phyloP scores from a whole-genome alignment of 2,888 invertebrate genomes.

The Scrobipalpa atriplicella region DNA sequence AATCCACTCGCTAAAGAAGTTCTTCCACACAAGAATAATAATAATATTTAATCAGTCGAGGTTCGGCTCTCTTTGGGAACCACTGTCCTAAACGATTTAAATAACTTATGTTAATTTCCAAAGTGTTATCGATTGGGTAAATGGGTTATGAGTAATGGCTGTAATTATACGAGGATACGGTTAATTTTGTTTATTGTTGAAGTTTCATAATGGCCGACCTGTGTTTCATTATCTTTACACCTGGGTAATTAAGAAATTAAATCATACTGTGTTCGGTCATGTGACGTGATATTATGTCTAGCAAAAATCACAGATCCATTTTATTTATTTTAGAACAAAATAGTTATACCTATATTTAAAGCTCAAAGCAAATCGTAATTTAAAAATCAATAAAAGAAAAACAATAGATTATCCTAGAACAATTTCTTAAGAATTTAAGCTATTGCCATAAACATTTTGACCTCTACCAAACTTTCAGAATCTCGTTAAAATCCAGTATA shows the following conservation, averaged over 20 bases:
- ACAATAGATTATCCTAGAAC: no score
- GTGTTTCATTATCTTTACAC: not conserved
- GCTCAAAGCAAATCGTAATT: no score
- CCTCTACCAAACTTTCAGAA: no score
- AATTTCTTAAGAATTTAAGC: not conserved
- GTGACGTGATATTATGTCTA: not conserved
- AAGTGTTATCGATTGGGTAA: constrained; percentile 28
- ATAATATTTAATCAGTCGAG: not conserved
- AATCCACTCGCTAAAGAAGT: no score
- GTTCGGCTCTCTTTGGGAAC: not conserved
- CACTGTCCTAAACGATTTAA: not conserved
- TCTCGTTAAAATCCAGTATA: no score
- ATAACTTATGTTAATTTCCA: constrained; percentile 50
- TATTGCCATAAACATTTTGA: not conserved
- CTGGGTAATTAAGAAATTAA: no score
- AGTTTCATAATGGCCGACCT: not conserved
- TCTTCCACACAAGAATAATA: no score
- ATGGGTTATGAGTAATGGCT: constrained; percentile 2
- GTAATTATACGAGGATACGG: constrained; percentile 4
- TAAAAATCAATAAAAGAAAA: no score
- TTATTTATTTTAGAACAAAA: no score
- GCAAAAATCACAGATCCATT: not conserved
- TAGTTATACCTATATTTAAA: no score
- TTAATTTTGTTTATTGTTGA: not conserved
- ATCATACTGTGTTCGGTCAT: no score